These are phyloP conservation scores for Trinorchestia longiramus DNA, from an alignment of 1,140 invertebrate genomes.

Conservation along the genomic window DNA sequence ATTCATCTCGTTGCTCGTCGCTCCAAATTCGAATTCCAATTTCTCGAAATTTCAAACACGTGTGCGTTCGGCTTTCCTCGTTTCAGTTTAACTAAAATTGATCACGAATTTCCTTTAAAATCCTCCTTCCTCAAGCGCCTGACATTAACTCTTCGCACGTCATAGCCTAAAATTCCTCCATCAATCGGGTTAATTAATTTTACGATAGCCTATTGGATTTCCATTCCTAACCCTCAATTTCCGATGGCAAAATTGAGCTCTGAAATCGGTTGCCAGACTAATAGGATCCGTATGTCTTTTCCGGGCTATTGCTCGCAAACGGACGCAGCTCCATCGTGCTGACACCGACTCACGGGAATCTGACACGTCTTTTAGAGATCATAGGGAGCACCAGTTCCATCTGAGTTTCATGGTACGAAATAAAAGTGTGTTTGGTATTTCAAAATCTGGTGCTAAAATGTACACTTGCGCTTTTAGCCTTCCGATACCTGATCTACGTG, in stretches of 20 bases:
- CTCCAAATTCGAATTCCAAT: neutral
- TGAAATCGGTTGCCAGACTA: constrained; percentile 24
- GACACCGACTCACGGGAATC: neutral
- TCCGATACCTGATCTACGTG: too few relatives aligned
- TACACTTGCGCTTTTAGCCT: too few relatives aligned
- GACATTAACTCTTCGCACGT: neutral
- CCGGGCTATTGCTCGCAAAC: neutral
- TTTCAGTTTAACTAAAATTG: neutral
- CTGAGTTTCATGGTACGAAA: neutral
- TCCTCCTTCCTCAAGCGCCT: neutral
- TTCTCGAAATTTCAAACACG: neutral
- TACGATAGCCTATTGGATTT: constrained; percentile 12
- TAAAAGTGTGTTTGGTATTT: neutral
- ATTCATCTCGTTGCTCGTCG: neutral
- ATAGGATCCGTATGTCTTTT: neutral
- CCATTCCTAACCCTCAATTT: constrained; percentile 26
- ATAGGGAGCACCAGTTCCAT: neutral
- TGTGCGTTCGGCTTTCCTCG: neutral
- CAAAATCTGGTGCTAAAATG: too few relatives aligned
- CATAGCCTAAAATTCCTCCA: neutral
- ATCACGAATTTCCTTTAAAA: neutral
- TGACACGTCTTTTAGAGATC: neutral
- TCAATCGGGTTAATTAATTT: constrained; percentile 44
- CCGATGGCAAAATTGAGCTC: constrained; percentile 24
- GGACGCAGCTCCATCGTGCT: neutral